Conservation (phyloP, 2,797 vertebrate species). For the Aplochiton taeniatus region DNA sequence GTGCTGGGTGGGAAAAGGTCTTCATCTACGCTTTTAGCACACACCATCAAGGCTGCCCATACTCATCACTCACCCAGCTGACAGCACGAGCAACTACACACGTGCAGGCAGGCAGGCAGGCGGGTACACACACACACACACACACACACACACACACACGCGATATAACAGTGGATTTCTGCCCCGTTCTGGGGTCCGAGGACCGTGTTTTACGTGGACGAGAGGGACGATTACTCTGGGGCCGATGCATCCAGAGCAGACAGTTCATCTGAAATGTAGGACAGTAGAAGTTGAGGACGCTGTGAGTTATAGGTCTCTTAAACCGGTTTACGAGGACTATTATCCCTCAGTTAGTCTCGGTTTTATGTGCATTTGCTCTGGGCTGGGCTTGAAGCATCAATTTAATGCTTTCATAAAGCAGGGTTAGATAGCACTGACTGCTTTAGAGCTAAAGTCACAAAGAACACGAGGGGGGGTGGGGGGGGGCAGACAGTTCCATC, state of each 20-base stretch:
- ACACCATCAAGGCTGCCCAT: slow-evolving; percentile 17
- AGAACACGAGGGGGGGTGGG: slow-evolving; percentile 48
- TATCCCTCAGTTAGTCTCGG: slow-evolving; percentile 94
- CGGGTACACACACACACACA: neutral
- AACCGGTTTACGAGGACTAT: slow-evolving; percentile 91
- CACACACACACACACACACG: slow-evolving; percentile 11
- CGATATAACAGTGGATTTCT: neutral
- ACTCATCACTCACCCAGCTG: slow-evolving; percentile 46
- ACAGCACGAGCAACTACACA: slow-evolving; percentile 24
- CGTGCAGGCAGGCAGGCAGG: neutral
- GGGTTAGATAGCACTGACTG: slow-evolving; percentile 78
- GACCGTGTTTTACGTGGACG: no score
- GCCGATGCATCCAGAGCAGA: slow-evolving; percentile 38
- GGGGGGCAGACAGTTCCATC: slow-evolving; percentile 27
- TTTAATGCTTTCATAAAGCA: slow-evolving; percentile 87
- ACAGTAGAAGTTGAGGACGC: slow-evolving; percentile 62
- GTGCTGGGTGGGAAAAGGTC: slow-evolving; percentile 43
- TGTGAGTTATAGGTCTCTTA: slow-evolving; percentile 74
- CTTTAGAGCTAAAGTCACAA: slow-evolving; percentile 71
- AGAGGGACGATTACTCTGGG: slow-evolving; percentile 45
- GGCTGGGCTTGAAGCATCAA: slow-evolving; percentile 97
- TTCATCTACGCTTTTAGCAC: slow-evolving; percentile 49
- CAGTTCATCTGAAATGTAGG: slow-evolving; percentile 57
- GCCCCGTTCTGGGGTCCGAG: no score
- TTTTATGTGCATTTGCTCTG: slow-evolving; percentile 97